Evolutionary conservation across 2,113 vertebrate genomes (phyloP), one percentile per base, ranked within the genome.

Genomic region (Eudyptes chrysolophus): DNA sequence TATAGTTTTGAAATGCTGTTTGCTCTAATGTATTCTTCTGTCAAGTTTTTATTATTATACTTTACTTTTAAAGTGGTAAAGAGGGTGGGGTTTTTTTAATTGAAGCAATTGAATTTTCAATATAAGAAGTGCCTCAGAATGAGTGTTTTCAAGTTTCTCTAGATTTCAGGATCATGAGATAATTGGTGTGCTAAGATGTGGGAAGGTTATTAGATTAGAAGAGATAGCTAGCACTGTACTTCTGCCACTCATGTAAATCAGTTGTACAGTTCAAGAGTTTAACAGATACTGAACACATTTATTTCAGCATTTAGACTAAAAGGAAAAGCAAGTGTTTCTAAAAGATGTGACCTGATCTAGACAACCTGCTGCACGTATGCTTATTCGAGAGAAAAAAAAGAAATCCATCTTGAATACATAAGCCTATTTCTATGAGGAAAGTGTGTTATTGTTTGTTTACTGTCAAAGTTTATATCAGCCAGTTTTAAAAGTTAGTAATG

Each of bases 11-110:
- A 88, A 12, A 22, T 94, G 38, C 11, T 95, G 7, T 68, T 77
- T 80, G 12, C 11, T 65, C 34, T 90, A 88, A 92, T 54, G 29
- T 71, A 72, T 68, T 94, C 40, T 66, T 74, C 66, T 55, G 42
- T 87, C 62, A 95, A 97, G 66, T 61, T 96, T 92, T 97, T 85
- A 82, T 74, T 95, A 88, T 55, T 95, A 32, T 65, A 87, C 11
- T 48, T 95, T 38, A 61, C 90, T 97, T 97, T 96, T 86, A 48
- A 95, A 95, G 16, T 76, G 57, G 3, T 34, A 89, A 96, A 76
- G 72, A 84, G 24, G 6, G 14, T 72, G 5, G 40, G 7, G 1
- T 7, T 5, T 32, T 68, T 83, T 84, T 75, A 79, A 96, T 11
- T 77, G 30, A 91, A 87, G 30, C 20, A 90, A 79, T 87, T 83